Conservation (phyloP, 2,797 vertebrate genomes). For the Hippoglossus hippoglossus region DNA sequence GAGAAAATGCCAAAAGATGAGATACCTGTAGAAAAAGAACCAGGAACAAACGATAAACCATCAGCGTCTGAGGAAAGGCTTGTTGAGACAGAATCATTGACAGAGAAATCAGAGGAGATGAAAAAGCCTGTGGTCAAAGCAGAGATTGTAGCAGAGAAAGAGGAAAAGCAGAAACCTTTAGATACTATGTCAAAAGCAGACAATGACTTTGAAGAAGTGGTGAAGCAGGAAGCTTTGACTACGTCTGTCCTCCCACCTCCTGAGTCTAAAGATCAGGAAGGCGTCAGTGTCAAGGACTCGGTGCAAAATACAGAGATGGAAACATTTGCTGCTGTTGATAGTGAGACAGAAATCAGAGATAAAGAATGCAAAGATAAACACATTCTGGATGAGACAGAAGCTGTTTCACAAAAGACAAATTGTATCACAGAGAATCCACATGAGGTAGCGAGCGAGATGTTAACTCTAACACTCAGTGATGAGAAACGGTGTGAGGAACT, state of each 20-base stretch:
- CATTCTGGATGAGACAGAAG: slow-evolving; percentile 19
- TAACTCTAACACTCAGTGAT: slow-evolving; percentile 17
- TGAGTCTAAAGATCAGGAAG: slow-evolving; percentile 41
- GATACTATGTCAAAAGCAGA: slow-evolving; percentile 27
- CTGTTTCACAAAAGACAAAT: slow-evolving; percentile 35
- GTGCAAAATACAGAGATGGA: slow-evolving; percentile 23
- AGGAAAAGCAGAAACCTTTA: slow-evolving; percentile 29
- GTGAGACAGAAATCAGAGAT: slow-evolving; percentile 36
- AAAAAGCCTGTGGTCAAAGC: background rate
- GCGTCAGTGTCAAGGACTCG: slow-evolving; percentile 22
- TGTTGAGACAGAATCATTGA: slow-evolving; percentile 26
- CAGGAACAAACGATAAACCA: slow-evolving; percentile 18
- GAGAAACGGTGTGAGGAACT: slow-evolving; percentile 42
- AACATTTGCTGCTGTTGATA: slow-evolving; percentile 30
- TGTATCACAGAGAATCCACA: slow-evolving; percentile 47
- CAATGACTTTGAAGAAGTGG: slow-evolving; percentile 24
- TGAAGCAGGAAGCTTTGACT: background rate
- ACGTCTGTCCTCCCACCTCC: slow-evolving; percentile 18
- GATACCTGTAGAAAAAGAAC: slow-evolving; percentile 36
- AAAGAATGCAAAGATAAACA: slow-evolving; percentile 27
- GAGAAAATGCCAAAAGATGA: background rate
- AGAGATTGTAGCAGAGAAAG: slow-evolving; percentile 12
- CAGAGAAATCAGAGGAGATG: slow-evolving; percentile 35
- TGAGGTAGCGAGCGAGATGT: slow-evolving; percentile 20
- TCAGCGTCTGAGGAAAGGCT: slow-evolving; percentile 17